phyloP scores from a whole-genome alignment of 1,140 invertebrate genomes.

The Lutraria rhynchaena region DNA sequence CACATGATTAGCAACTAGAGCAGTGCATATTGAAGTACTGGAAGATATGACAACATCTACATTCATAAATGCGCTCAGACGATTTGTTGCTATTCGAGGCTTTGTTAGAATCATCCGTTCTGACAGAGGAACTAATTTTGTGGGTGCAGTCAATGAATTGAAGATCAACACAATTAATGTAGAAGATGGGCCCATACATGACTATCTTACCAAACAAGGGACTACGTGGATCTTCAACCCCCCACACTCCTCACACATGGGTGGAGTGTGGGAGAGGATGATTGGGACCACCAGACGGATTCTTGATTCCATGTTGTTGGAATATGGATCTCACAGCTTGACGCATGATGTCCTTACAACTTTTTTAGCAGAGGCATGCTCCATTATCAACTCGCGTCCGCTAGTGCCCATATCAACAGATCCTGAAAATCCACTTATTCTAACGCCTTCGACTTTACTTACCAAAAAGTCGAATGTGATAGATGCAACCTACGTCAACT shows the following conservation, averaged over 20 bases:
- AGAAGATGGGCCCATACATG: no score
- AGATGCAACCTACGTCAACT: no score
- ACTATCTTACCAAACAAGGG: no score
- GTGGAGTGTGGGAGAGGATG: background rate
- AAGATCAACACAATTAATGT: background rate
- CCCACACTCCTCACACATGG: no score
- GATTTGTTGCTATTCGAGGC: constrained; percentile 63
- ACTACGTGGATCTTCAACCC: no score
- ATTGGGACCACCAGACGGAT: background rate
- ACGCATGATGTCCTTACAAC: constrained; percentile 64
- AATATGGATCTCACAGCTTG: background rate
- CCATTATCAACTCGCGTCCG: constrained; percentile 60
- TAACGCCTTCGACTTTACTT: background rate
- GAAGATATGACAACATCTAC: constrained; percentile 63
- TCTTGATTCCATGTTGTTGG: background rate
- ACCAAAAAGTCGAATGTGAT: background rate
- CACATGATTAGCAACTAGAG: constrained; percentile 61
- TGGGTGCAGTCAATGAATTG: constrained; percentile 46
- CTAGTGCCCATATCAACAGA: constrained; percentile 57
- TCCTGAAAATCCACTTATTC: constrained; percentile 14
- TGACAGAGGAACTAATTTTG: constrained; percentile 70
- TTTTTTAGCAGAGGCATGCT: constrained; percentile 52
- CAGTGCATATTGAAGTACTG: constrained; percentile 68
- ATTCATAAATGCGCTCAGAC: constrained; percentile 66
- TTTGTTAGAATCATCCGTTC: constrained; percentile 55